phyloP scores from a whole-genome alignment of 2,797 vertebrate species.

The Pelodytes ibericus region DNA sequence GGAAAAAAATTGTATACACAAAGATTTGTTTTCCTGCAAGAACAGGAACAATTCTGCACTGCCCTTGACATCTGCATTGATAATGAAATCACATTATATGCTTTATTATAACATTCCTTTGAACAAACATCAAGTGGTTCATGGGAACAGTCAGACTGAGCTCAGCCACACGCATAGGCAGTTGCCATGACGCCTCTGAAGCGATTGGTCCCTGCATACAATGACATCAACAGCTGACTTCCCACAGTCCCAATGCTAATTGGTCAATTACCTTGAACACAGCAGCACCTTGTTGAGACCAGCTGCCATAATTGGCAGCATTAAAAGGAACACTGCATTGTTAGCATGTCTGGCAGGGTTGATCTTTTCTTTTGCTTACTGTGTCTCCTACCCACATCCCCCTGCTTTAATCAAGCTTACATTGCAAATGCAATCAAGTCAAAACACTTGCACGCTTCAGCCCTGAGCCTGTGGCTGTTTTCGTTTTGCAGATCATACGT shows the following conservation, averaged over 20 bases:
- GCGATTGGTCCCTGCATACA: conserved; percentile 43
- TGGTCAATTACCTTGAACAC: conserved; percentile 56
- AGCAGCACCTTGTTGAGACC: conserved; percentile 55
- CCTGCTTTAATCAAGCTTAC: conserved; percentile 36
- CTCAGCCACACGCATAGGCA: conserved; percentile 47
- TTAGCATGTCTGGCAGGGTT: conserved; percentile 47
- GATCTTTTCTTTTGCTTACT: conserved; percentile 45
- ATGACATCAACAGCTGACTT: conserved; percentile 55
- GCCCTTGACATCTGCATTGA: conserved; percentile 54
- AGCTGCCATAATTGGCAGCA: conserved; percentile 52
- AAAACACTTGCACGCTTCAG: conserved; percentile 43
- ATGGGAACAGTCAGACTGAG: conserved; percentile 19
- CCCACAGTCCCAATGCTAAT: conserved; percentile 41
- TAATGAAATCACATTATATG: conserved; percentile 51
- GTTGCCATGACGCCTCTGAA: conserved; percentile 50
- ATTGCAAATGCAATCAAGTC: conserved; percentile 53
- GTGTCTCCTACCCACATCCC: background rate
- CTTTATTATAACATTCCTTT: conserved; percentile 51
- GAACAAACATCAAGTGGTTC: conserved; percentile 50
- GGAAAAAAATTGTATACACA: background rate
- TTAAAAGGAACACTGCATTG: conserved; percentile 51
- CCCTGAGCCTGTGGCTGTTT: conserved; percentile 19
- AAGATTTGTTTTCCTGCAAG: conserved; percentile 25
- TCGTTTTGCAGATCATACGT: conserved; percentile 14
- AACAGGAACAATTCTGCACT: conserved; percentile 26